Evolutionary conservation across 2,888 invertebrate genomes (phyloP).

Genomic region (Oegoconia quadripuncta): DNA sequence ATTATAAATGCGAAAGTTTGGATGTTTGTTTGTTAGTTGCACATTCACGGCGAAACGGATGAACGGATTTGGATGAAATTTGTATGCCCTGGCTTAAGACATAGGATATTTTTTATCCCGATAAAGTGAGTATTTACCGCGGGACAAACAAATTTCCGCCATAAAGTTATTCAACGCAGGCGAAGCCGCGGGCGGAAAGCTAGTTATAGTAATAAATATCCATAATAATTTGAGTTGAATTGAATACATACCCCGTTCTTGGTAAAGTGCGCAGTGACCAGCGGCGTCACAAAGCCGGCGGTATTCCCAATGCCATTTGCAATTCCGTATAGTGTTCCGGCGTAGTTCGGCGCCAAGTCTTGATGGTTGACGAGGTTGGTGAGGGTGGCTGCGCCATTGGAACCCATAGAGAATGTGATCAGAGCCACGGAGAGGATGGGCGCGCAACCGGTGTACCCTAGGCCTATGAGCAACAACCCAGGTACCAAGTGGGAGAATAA

Average conservation of each 20-base stretch:
- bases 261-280: constrained; percentile 83
- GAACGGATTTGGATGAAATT: no score
- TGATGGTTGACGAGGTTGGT: constrained; percentile 83
- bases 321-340: constrained; percentile 87
- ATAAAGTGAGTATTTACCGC: no score
- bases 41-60: no score
- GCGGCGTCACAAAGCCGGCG: constrained; percentile 85
- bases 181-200: no score
- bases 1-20: no score
- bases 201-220: no score
- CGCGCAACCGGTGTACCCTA: constrained; percentile 82
- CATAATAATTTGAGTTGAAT: no score
- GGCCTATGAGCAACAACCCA: constrained; percentile 68
- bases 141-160: no score
- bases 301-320: constrained; percentile 86
- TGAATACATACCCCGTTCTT: constrained; percentile 75
- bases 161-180: no score
- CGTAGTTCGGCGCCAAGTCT: constrained; percentile 88
- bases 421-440: constrained; percentile 81
- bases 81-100: no score
- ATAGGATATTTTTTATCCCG: no score
- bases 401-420: constrained; percentile 84
- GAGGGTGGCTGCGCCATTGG: constrained; percentile 81
- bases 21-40: no score
- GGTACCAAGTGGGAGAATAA: constrained; percentile 80